Evolutionary conservation across 2,797 vertebrate species (phyloP), one percentile per base, ranked within the genome.

Genomic region (Esox masquinongy): DNA sequence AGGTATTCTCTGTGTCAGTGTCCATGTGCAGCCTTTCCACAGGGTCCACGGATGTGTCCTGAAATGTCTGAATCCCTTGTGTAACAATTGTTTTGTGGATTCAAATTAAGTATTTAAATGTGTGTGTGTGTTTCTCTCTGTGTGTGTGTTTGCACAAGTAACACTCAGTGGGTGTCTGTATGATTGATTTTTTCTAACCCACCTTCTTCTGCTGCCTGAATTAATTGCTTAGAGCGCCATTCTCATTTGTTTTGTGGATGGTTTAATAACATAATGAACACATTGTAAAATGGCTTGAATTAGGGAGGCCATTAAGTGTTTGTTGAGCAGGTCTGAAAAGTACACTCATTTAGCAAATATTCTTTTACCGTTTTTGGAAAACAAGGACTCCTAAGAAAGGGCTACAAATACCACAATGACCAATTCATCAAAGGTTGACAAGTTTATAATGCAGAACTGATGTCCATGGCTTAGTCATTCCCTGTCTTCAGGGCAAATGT

Each of bases 161-260:
- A 36, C 6, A 72, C 74, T 76, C 77, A 77, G 87, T 80, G 79
- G 82, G 85, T 80, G 75, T 77, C 84, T 26, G 56, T 16, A 68
- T 86, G 88, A 91, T 85, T 89, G 84, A 91, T 86, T 83, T 82
- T 73, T 50, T 77, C 72, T 53, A 73, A 77, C 81, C 81, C 78
- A 73, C 79, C 80, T 80, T 89, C 82, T 83, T 88, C 83, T 78
- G 75, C 82, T 77, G 79, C 80, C 74, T 51, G 74, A 77, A 85
- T 88, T 81, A 50, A 87, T 90, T 85, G 77, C 75, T 87, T 82
- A 81, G 82, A 79, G 73, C 84, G 74, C 68, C 3, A 73, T 36
- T 4, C 71, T 79, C 79, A 85, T 87, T 89, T 84, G 74, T 88
- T 83, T 79, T 82, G 15, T 61, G 53, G 72, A 64, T 39, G 39